Evolutionary conservation across 37 sponge, comb jelly and placozoan genomes (phyloP).

Genomic region (Cliona cf. orientalis): DNA sequence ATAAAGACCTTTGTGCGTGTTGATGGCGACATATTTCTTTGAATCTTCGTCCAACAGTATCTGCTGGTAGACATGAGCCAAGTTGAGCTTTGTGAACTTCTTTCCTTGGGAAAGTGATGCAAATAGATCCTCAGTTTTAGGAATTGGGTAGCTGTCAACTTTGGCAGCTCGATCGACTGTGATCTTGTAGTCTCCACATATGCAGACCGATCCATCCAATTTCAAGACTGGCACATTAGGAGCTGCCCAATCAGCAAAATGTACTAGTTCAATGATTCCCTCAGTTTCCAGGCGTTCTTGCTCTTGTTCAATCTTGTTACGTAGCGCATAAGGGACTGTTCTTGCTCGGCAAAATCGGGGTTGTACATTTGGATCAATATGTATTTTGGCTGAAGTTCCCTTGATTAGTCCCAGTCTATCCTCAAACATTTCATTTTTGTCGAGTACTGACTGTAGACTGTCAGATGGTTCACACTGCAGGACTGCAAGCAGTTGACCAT

Average conservation of each 20-base stretch:
- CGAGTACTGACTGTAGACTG: too few species aligned
- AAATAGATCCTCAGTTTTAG: not conserved
- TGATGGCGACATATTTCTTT: not conserved
- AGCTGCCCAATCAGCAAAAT: not conserved
- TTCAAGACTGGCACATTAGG: not conserved
- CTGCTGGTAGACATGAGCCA: not conserved
- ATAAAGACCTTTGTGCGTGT: constrained; percentile 4
- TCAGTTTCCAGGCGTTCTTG: not conserved
- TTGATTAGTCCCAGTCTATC: too few species aligned
- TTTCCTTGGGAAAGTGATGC: not conserved
- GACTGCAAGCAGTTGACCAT: too few species aligned
- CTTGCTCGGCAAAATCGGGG: too few species aligned
- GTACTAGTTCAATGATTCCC: not conserved
- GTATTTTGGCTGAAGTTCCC: too few species aligned
- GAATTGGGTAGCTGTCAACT: not conserved
- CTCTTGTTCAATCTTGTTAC: not conserved
- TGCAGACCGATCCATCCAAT: not conserved
- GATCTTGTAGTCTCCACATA: not conserved
- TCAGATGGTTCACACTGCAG: too few species aligned
- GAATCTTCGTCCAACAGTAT: not conserved
- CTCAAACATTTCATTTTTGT: too few species aligned
- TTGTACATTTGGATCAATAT: too few species aligned
- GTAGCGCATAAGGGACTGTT: too few species aligned
- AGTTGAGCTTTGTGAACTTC: not conserved
- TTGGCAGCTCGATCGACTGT: not conserved